These are phyloP conservation scores for Dusona sp. DNA, from an alignment of 2,888 invertebrate genomes.

Conservation along the genomic window DNA sequence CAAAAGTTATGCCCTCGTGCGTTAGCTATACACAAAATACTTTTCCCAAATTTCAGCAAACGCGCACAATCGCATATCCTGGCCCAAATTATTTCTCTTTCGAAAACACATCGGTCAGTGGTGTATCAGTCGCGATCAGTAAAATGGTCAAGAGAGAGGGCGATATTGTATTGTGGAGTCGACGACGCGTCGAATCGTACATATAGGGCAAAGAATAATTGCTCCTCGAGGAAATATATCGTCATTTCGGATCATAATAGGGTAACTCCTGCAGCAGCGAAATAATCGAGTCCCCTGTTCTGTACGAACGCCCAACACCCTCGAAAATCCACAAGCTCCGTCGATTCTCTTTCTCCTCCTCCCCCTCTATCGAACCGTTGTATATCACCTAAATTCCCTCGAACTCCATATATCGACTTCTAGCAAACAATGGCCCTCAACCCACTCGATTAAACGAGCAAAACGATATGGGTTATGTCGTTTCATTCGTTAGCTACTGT, in stretches of 20 bases:
- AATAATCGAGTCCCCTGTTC: conserved; percentile 52
- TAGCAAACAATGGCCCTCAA: conserved; percentile 28
- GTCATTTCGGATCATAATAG: conserved; percentile 57
- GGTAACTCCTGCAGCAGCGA: conserved; percentile 32
- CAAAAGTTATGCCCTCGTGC: neutral
- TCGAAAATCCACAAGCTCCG: conserved; percentile 18
- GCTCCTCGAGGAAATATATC: conserved; percentile 49
- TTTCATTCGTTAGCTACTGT: conserved; percentile 20
- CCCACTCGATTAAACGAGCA: conserved; percentile 37
- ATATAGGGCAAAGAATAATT: conserved; percentile 60
- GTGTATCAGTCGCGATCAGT: conserved; percentile 21
- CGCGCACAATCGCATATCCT: neutral
- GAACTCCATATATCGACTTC: conserved; percentile 8
- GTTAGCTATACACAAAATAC: neutral
- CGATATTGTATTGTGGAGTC: neutral
- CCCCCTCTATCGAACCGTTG: conserved; percentile 11
- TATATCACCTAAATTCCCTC: conserved; percentile 37
- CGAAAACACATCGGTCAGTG: conserved; percentile 8
- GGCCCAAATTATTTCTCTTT: conserved; percentile 52
- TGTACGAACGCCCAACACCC: conserved; percentile 42
- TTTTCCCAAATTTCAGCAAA: neutral
- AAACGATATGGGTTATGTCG: conserved; percentile 28
- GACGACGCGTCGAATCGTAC: neutral
- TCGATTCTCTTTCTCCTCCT: conserved; percentile 23
- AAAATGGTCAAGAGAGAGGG: conserved; percentile 18